Conservation (phyloP, 1,140 invertebrate genomes). For the Drosophila sulfurigaster region DNA sequence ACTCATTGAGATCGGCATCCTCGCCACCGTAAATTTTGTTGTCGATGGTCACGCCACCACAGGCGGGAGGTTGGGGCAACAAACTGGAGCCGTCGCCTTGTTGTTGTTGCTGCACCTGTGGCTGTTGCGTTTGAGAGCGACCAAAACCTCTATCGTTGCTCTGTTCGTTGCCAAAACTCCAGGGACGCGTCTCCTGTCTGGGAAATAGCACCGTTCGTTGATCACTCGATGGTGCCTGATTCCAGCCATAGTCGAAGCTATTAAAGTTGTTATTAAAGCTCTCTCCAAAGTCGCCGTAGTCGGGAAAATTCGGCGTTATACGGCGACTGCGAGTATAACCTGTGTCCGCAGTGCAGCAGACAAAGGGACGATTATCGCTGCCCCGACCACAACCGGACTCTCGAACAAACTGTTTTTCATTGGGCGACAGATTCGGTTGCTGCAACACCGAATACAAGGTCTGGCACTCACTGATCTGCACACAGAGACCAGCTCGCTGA, state of each 20-base stretch:
- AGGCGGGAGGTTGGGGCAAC: conserved; percentile 68
- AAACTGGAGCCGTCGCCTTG: conserved; percentile 52
- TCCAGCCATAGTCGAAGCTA: conserved; percentile 34
- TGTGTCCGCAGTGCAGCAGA: conserved; percentile 76
- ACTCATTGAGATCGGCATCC: conserved; percentile 86
- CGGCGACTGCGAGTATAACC: conserved; percentile 54
- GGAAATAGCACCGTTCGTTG: conserved; percentile 40
- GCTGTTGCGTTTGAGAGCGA: too few relatives aligned
- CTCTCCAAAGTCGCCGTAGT: conserved; percentile 50
- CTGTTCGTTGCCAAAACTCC: conserved; percentile 54
- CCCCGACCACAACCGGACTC: conserved; percentile 68
- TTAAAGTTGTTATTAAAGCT: conserved; percentile 13
- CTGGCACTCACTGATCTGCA: conserved; percentile 70
- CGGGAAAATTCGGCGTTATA: conserved; percentile 24
- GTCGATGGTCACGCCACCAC: conserved; percentile 73
- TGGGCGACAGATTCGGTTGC: conserved; percentile 40
- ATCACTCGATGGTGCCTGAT: conserved; percentile 25
- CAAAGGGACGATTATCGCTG: conserved; percentile 57
- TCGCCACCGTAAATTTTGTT: conserved; percentile 80
- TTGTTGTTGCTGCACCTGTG: conserved; percentile 1
- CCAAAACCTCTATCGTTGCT: conserved; percentile 7
- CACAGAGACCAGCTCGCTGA: conserved; percentile 62
- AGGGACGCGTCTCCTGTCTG: conserved; percentile 33
- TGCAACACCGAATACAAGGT: conserved; percentile 63
- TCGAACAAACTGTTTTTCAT: conserved; percentile 58